Evolutionary conservation across 2,113 vertebrate species (phyloP).

Genomic region (Ceratotherium simum): DNA sequence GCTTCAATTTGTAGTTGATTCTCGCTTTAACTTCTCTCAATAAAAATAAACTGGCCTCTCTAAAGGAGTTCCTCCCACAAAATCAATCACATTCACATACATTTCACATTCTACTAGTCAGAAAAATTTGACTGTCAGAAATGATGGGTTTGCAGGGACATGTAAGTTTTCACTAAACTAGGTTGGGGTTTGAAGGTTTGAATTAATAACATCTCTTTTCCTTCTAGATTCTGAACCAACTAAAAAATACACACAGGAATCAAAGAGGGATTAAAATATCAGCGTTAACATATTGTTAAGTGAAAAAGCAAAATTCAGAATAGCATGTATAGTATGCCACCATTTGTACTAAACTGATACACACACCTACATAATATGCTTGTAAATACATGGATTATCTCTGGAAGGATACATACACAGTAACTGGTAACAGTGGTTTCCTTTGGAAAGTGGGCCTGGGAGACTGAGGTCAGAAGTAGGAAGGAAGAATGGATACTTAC

Average conservation of each 20-base stretch:
- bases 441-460: neutral
- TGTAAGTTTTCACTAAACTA: conserved; percentile 86
- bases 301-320: conserved; percentile 39
- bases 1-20: conserved; percentile 53
- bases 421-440: conserved; percentile 10
- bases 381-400: conserved; percentile 32
- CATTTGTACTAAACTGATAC: neutral
- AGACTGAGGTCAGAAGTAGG: neutral
- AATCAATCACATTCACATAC: conserved; percentile 78
- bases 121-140: conserved; percentile 88
- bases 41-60: conserved; percentile 76
- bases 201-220: neutral
- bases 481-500: neutral
- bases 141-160: conserved; percentile 89
- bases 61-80: conserved; percentile 77
- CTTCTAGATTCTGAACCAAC: conserved; percentile 37
- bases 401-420: neutral
- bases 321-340: conserved; percentile 2
- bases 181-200: neutral
- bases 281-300: conserved; percentile 44
- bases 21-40: conserved; percentile 80
- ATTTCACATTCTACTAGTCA: conserved; percentile 75
- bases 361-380: neutral
- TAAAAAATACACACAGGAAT: conserved; percentile 38
- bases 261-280: conserved; percentile 40